phyloP scores from a whole-genome alignment of 37 sponge, comb jelly and placozoan genomes.

The Tethya wilhelma region DNA sequence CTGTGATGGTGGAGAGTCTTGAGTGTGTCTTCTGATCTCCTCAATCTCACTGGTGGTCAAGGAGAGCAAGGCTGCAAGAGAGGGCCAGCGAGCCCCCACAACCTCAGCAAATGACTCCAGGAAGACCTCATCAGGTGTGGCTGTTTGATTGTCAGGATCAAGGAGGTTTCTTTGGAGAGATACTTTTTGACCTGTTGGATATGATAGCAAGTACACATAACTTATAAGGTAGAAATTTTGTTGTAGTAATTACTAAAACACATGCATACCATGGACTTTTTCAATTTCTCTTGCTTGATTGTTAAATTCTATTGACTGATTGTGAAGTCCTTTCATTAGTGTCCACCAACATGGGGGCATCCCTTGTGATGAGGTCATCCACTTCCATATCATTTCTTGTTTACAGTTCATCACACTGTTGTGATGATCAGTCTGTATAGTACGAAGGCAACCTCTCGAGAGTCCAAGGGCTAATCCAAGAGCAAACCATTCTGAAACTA shows the following conservation, averaged over 20 bases:
- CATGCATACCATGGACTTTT: neutral
- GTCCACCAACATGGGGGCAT: conserved; percentile 3
- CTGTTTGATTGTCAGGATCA: neutral
- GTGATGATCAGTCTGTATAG: neutral
- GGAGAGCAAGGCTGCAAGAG: neutral
- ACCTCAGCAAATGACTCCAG: neutral
- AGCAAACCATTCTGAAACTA: neutral
- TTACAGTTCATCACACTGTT: neutral
- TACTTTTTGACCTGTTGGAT: no score
- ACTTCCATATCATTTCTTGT: neutral
- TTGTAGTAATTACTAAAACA: no score
- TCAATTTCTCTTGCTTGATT: neutral
- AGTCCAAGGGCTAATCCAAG: conserved; percentile 4
- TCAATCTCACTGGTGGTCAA: neutral
- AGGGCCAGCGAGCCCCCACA: neutral
- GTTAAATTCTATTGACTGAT: neutral
- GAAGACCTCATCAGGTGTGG: neutral
- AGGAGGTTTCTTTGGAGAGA: no score
- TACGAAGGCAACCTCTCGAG: neutral
- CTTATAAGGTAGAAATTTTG: no score
- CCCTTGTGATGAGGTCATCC: neutral
- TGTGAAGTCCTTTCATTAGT: neutral
- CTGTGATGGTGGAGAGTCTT: neutral
- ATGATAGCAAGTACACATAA: no score
- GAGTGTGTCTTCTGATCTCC: neutral